A percentile compares a stretch with the other conserved stretches of the same genome.
Evolutionary conservation across 2,113 vertebrate genomes (phyloP).

Genomic region (Platysternon megacephalum): DNA sequence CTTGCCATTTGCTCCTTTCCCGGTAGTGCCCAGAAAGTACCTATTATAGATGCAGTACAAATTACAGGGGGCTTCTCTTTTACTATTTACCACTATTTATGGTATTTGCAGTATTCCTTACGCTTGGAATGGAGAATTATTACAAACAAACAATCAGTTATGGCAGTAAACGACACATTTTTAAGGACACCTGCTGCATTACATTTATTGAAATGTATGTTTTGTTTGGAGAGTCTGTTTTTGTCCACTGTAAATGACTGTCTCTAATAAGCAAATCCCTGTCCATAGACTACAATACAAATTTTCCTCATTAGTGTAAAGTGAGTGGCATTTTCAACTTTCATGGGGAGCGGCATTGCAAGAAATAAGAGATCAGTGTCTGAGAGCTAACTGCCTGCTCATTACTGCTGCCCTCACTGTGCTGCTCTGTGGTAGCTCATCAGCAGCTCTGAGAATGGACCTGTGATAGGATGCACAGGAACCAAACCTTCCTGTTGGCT

Average conservation of each 20-base stretch:
- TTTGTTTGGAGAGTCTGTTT: background rate
- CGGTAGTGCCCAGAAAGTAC: background rate
- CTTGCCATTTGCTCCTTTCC: background rate
- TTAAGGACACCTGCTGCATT: background rate
- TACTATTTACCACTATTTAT: background rate
- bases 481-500: fast-evolving
- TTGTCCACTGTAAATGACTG: background rate
- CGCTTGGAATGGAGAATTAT: constrained; percentile 3
- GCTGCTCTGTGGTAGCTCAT: background rate
- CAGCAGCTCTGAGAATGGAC: background rate
- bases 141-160: constrained; percentile 17
- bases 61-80: background rate
- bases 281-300: constrained; percentile 12
- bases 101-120: constrained; percentile 12
- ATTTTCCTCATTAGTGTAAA: constrained; percentile 50
- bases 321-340: constrained; percentile 40
- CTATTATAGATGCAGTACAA: background rate
- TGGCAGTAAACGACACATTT: background rate
- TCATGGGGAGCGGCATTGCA: background rate
- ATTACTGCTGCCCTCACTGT: background rate
- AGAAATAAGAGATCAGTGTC: constrained; percentile 32
- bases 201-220: background rate
- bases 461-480: fast-evolving
- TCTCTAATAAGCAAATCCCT: background rate
- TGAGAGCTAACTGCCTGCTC: constrained; percentile 2